These are phyloP conservation scores for Melitaea cinxia DNA, from an alignment of 1,140 invertebrate species.

Conservation along the genomic window DNA sequence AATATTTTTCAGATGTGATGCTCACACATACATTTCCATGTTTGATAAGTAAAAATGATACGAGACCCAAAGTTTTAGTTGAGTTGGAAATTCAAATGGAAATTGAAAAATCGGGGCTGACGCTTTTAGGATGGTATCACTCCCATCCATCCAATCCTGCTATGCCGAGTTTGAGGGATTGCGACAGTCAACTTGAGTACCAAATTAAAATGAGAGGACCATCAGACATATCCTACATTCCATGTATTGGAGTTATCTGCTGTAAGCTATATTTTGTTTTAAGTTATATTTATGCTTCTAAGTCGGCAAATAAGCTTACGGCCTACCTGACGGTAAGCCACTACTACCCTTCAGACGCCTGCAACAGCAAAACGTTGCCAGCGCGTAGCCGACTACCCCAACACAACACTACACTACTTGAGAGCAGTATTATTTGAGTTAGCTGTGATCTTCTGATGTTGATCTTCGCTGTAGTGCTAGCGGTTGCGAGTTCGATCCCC, in stretches of 20 bases:
- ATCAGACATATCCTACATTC: slow-evolving; percentile 93
- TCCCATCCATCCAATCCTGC: slow-evolving; percentile 95
- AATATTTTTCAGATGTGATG: slow-evolving; percentile 86
- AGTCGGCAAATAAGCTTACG: too few species aligned
- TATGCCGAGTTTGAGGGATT: slow-evolving; percentile 94
- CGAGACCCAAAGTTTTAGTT: slow-evolving; percentile 86
- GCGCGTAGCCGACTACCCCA: too few species aligned
- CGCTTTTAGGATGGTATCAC: slow-evolving; percentile 97
- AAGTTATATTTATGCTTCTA: not conserved
- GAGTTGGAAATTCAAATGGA: slow-evolving; percentile 91
- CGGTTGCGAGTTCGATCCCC: too few species aligned
- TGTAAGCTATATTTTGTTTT: slow-evolving; percentile 83
- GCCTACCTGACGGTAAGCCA: too few species aligned
- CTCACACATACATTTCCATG: slow-evolving; percentile 96
- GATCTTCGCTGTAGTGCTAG: too few species aligned
- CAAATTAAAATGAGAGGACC: slow-evolving; percentile 96
- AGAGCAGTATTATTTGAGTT: too few species aligned
- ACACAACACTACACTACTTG: too few species aligned
- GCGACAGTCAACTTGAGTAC: slow-evolving; percentile 96
- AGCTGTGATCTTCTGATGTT: too few species aligned
- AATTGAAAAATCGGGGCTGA: slow-evolving; percentile 91
- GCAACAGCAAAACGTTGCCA: too few species aligned
- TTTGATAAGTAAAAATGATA: slow-evolving; percentile 90
- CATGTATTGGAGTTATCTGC: slow-evolving; percentile 95
- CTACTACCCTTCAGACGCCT: too few species aligned